Conservation (phyloP, 2,888 invertebrate genomes). For the Brenthis ino region DNA sequence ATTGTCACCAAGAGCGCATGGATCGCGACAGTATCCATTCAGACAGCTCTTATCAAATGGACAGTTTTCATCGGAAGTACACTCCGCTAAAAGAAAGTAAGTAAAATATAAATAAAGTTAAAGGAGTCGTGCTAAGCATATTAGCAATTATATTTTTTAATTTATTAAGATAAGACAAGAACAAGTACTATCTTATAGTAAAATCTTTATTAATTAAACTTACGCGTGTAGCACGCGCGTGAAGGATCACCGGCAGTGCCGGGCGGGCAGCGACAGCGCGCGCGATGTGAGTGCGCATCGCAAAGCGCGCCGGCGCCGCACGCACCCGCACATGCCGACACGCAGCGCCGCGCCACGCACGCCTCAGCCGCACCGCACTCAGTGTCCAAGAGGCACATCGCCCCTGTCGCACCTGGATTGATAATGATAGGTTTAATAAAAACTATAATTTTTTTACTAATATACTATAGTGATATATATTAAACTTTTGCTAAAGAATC, state of each 20-base stretch:
- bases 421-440: neutral
- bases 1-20: slow-evolving; percentile 86
- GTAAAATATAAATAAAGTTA: neutral
- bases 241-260: slow-evolving; percentile 95
- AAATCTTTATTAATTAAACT: slow-evolving; percentile 56
- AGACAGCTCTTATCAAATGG: slow-evolving; percentile 92
- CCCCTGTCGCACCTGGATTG: slow-evolving; percentile 65
- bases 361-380: slow-evolving; percentile 90
- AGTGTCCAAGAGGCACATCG: slow-evolving; percentile 87
- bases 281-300: slow-evolving; percentile 88
- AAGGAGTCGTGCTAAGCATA: neutral
- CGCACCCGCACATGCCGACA: slow-evolving; percentile 91
- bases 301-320: slow-evolving; percentile 93
- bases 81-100: slow-evolving; percentile 85
- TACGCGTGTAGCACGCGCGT: slow-evolving; percentile 92
- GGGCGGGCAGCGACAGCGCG: slow-evolving; percentile 91
- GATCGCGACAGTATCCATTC: slow-evolving; percentile 90
- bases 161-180: no score
- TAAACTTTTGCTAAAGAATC: no score
- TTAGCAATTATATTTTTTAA: no score
- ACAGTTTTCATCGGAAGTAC: slow-evolving; percentile 89
- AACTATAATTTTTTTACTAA: neutral
- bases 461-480: no score
- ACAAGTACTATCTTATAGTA: neutral
- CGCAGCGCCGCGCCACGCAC: slow-evolving; percentile 90